Conservation (phyloP, 2,113 vertebrate genomes). For the Melanocharis versteri region DNA sequence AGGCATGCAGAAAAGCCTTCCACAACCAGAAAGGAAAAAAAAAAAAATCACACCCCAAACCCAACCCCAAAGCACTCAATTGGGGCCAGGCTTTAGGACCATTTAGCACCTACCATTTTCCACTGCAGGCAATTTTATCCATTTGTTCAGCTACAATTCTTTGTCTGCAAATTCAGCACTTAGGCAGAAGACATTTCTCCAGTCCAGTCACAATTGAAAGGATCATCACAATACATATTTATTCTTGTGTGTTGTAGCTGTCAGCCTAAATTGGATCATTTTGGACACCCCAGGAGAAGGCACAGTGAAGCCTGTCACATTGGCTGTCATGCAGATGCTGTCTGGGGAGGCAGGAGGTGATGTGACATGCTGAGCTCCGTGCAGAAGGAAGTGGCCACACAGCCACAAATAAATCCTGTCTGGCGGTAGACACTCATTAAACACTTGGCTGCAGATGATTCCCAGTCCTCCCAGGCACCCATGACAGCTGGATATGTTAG, state of each 20-base stretch:
- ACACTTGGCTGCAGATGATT: neutral
- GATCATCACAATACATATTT: neutral
- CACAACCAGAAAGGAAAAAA: neutral
- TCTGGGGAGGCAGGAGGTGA: neutral
- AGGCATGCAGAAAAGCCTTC: neutral
- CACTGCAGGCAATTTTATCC: neutral
- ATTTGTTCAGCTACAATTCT: neutral
- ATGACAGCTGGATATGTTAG: neutral
- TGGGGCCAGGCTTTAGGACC: neutral
- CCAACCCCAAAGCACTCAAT: neutral
- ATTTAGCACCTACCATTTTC: neutral
- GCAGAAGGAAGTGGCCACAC: neutral
- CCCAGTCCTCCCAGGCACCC: neutral
- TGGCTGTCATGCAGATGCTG: neutral
- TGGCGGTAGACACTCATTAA: neutral
- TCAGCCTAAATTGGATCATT: neutral
- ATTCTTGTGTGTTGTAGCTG: neutral
- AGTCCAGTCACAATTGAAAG: neutral
- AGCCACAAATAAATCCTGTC: slow-evolving; percentile 1
- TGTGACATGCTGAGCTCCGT: neutral
- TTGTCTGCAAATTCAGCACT: neutral
- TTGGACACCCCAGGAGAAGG: neutral
- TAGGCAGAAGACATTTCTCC: neutral
- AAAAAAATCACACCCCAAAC: neutral
- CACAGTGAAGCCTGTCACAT: neutral